Evolutionary conservation across 2,888 invertebrate genomes (phyloP).

Genomic region (Oscheius onirici): DNA sequence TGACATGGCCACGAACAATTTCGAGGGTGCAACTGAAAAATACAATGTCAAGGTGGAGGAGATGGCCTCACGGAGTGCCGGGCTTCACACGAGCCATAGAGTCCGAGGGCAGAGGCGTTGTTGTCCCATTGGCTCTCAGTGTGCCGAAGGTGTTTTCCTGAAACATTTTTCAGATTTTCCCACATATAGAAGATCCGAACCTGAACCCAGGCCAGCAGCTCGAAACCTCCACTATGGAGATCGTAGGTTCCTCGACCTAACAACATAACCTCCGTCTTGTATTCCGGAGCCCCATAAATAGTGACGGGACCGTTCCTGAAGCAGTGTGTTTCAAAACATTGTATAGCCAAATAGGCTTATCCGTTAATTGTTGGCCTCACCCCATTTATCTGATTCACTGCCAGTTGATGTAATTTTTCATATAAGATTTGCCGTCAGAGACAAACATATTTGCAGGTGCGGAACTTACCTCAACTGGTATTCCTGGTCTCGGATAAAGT

Average conservation of each 20-base stretch:
- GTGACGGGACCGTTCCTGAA: constrained; percentile 55
- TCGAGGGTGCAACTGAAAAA: constrained; percentile 43
- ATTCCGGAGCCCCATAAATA: constrained; percentile 57
- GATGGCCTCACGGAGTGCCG: constrained; percentile 35
- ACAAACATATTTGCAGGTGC: background rate
- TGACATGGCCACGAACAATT: constrained; percentile 46
- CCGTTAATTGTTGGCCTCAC: no score
- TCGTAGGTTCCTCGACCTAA: constrained; percentile 56
- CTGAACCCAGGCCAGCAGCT: constrained; percentile 56
- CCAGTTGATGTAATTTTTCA: background rate
- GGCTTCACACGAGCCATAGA: constrained; percentile 47
- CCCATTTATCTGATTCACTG: background rate
- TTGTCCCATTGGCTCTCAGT: constrained; percentile 40
- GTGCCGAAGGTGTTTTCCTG: constrained; percentile 49
- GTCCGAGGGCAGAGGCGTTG: constrained; percentile 43
- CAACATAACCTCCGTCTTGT: constrained; percentile 53
- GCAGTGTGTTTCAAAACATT: no score
- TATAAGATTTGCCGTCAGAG: background rate
- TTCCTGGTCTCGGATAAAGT: constrained; percentile 56
- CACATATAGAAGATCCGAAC: constrained; percentile 32
- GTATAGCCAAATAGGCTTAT: no score
- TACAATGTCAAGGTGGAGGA: background rate
- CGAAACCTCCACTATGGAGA: constrained; percentile 48
- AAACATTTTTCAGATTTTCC: background rate
- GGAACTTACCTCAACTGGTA: constrained; percentile 50